Conservation (phyloP, 2,113 vertebrate species). For the Chamaea fasciata region DNA sequence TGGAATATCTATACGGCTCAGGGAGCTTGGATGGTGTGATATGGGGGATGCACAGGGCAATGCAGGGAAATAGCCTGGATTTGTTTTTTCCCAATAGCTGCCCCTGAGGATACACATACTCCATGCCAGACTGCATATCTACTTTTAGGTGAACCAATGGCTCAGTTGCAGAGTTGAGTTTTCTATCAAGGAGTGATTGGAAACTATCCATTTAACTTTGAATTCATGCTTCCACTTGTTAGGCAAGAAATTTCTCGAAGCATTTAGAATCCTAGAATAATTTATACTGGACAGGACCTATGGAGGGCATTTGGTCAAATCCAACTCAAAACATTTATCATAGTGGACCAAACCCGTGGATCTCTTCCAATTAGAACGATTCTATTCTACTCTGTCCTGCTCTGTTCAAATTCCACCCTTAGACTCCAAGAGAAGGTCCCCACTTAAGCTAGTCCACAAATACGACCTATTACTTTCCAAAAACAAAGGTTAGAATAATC, state of each 20-base stretch:
- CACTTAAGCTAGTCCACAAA: neutral
- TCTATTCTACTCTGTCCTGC: neutral
- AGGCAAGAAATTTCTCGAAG: neutral
- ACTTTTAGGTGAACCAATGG: neutral
- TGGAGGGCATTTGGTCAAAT: neutral
- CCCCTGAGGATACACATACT: neutral
- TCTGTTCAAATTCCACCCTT: neutral
- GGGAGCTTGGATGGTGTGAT: neutral
- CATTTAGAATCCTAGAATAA: neutral
- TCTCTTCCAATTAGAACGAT: neutral
- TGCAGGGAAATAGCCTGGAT: neutral
- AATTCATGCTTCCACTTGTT: neutral
- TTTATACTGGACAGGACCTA: neutral
- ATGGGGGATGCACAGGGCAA: neutral
- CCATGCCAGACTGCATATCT: neutral
- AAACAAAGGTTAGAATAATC: neutral
- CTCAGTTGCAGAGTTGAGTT: neutral
- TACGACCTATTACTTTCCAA: neutral
- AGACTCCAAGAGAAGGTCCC: neutral
- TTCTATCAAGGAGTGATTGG: neutral
- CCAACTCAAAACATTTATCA: neutral
- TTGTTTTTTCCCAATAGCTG: neutral
- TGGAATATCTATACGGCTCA: neutral
- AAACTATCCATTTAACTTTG: neutral
- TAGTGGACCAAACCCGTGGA: neutral